Evolutionary conservation across 30 jellyfish, hydroid and myxozoan species (phyloP).

Genomic region (Cassiopea xamachana): DNA sequence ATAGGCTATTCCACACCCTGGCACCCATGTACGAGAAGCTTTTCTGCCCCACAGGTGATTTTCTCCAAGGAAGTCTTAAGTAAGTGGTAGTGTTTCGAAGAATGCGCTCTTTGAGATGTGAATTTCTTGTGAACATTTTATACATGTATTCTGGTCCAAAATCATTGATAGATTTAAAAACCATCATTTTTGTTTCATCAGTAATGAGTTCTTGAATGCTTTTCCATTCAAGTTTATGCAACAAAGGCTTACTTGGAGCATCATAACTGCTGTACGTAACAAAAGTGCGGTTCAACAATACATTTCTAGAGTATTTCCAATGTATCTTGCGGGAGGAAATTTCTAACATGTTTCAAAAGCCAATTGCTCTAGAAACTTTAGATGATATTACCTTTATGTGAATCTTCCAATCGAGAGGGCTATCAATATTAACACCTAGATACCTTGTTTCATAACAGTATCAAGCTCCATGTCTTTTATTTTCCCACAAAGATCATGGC

Average conservation of each 20-base stretch:
- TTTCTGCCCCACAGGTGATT: too few relatives aligned
- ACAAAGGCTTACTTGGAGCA: constrained; percentile 55
- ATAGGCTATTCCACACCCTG: too few relatives aligned
- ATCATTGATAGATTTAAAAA: not conserved
- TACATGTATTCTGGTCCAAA: not conserved
- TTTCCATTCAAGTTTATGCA: constrained; percentile 8
- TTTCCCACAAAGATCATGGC: constrained; percentile 1
- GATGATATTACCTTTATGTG: constrained; percentile 47
- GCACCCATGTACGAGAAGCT: too few relatives aligned
- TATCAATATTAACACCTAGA: constrained; percentile 11
- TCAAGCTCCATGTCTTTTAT: constrained; percentile 2
- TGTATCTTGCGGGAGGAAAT: constrained; percentile 40
- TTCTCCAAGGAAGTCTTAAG: not conserved
- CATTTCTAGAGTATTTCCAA: constrained; percentile 54
- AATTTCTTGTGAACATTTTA: not conserved
- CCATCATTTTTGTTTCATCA: not conserved
- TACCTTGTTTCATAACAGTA: constrained; percentile 14
- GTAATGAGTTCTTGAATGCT: constrained; percentile 5
- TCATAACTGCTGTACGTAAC: constrained; percentile 45
- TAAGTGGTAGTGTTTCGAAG: not conserved
- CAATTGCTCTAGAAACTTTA: constrained; percentile 57
- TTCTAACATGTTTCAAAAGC: constrained; percentile 42
- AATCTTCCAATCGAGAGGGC: constrained; percentile 42
- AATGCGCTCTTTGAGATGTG: not conserved
- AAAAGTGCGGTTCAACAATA: constrained; percentile 57